A percentile compares a stretch with the other conserved stretches of the same genome.
phyloP scores from a whole-genome alignment of 2,797 vertebrate species.

The Sarcophilus harrisii region DNA sequence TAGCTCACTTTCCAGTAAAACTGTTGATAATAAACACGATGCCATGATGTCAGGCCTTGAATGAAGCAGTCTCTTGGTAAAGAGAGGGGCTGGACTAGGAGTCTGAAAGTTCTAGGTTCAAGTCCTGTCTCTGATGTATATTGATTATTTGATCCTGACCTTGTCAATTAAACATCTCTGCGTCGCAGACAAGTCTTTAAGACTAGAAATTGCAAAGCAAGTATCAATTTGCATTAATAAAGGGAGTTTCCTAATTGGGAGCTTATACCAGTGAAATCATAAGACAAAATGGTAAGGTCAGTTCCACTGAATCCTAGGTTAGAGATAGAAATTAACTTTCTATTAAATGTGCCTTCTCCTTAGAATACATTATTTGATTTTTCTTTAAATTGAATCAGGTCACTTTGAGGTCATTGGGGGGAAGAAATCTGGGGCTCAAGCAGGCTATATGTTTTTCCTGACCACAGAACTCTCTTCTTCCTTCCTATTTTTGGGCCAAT shows the following conservation, averaged over 20 bases:
- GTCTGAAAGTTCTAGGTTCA: neutral
- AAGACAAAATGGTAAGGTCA: neutral
- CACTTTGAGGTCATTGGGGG: neutral
- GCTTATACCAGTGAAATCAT: neutral
- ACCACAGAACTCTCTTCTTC: neutral
- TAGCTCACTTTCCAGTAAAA: conserved; percentile 20
- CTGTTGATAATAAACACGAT: neutral
- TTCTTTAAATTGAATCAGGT: neutral
- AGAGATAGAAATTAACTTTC: neutral
- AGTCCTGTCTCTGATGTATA: neutral
- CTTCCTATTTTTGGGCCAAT: neutral
- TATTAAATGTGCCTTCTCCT: neutral
- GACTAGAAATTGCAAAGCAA: neutral
- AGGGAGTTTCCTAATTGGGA: neutral
- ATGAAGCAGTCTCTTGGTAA: neutral
- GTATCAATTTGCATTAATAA: neutral
- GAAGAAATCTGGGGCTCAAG: neutral
- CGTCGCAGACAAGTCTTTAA: neutral
- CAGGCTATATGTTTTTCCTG: neutral
- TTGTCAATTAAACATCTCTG: neutral
- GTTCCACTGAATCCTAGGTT: neutral
- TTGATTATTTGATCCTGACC: neutral
- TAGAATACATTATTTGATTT: neutral
- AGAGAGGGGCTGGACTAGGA: neutral
- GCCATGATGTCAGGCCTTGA: neutral